Evolutionary conservation across 2,113 vertebrate genomes (phyloP).

Genomic region (Sialia sialis): DNA sequence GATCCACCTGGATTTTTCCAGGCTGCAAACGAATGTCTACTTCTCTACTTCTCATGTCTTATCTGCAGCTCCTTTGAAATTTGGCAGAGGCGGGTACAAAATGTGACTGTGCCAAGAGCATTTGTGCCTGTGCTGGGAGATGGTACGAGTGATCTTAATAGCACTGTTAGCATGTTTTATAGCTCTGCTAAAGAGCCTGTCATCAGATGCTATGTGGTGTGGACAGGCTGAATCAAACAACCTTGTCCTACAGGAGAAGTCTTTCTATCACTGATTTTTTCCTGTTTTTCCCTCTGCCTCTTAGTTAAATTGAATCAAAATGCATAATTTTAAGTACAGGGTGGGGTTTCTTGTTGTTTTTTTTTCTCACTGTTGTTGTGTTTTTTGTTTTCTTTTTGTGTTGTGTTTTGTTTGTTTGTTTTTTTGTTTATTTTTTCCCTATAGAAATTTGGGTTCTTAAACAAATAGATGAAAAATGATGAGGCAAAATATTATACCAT

Average conservation of each 20-base stretch:
- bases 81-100: not conserved
- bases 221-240: not conserved
- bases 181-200: not conserved
- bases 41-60: not conserved
- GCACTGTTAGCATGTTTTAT: not conserved
- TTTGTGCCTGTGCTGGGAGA: not conserved
- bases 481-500: not conserved
- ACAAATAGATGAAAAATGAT: not conserved
- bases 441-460: not conserved
- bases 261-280: not conserved
- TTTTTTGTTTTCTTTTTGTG: no score
- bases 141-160: not conserved
- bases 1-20: not conserved
- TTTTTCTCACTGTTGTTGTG: no score
- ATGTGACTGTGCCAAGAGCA: not conserved
- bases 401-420: not conserved
- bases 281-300: not conserved
- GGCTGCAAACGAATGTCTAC: fast-evolving
- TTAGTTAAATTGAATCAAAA: not conserved
- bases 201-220: not conserved
- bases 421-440: not conserved
- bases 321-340: not conserved
- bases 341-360: no score
- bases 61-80: not conserved
- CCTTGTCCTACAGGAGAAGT: not conserved